Evolutionary conservation across 2,888 invertebrate genomes (phyloP), one percentile per base, ranked within the genome.

Genomic region (Eupithecia abbreviata): DNA sequence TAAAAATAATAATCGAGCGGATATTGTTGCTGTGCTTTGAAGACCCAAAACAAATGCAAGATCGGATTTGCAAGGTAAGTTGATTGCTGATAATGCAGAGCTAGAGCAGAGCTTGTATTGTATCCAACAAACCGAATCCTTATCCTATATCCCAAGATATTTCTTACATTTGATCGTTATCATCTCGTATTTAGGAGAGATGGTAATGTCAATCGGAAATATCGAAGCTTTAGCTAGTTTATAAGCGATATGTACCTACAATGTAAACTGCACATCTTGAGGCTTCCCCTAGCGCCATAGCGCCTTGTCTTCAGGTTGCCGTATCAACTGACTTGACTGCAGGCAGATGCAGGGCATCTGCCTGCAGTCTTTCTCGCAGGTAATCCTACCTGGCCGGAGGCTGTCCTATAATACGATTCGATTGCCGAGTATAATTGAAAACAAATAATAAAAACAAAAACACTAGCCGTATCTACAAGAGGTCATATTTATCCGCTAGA

Each of bases 401-500:
- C 30, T 30, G 30, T 30, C 30, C 30, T 30, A 30, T 1, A 30
- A 30, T 30, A 30, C 30, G 30, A 30, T 30, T 30, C 30, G 30
- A 30, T 30, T 30, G 30, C 30, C 30, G 30, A 30, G 30, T 30
- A 1, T 0, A 1, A 30, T 55, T 55, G 12, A n/a, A 55, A n/a
- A 18, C 66, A 41, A 43, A 13, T 13, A 18, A 30, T 3, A 4
- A 68, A 68, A 43, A 68, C n/a, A 68, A 45, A 42, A 47, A 42
- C 43, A 66, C 66, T 67, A 15, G 4, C 10, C 7, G 58, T 18
- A n/a, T n/a, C n/a, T n/a, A 43, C 5, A 68, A 6, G 12, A 47
- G 4, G 12, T 10, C 68, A 12, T 67, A 30, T 18, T 69, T n/a
- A 41, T 67, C 75, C 75, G 73, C 73, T 75, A 4, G 41, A 68